phyloP scores from a whole-genome alignment of 2,888 invertebrate species.

The Seira musarum region DNA sequence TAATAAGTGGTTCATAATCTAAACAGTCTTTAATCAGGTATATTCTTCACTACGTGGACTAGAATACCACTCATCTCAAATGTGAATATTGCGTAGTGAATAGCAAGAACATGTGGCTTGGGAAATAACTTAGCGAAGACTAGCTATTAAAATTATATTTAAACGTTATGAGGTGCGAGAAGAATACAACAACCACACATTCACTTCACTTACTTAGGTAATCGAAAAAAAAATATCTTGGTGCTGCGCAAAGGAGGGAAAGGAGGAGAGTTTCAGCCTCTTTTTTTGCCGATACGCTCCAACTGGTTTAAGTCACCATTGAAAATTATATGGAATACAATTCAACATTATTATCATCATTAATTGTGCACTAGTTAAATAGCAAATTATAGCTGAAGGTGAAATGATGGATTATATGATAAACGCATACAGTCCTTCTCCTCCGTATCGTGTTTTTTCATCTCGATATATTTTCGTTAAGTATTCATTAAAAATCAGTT shows the following conservation, averaged over 20 bases:
- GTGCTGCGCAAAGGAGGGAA: not conserved
- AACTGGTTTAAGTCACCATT: constrained; percentile 53
- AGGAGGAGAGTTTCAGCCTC: constrained; percentile 31
- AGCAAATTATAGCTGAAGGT: constrained; percentile 54
- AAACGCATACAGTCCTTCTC: no score
- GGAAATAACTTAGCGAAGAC: no score
- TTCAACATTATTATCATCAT: constrained; percentile 46
- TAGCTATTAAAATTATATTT: constrained; percentile 42
- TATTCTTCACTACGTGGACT: no score
- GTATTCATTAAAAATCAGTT: no score
- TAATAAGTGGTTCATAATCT: not conserved
- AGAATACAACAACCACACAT: not conserved
- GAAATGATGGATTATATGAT: constrained; percentile 59
- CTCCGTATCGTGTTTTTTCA: no score
- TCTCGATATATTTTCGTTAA: no score
- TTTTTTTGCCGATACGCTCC: constrained; percentile 38
- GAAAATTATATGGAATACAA: constrained; percentile 37
- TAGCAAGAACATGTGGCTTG: constrained; percentile 19
- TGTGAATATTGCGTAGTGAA: not conserved
- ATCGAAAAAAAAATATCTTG: not conserved
- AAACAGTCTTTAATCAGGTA: no score
- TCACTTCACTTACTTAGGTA: constrained; percentile 11
- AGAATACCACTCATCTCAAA: no score
- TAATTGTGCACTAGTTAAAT: constrained; percentile 49
- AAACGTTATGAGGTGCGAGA: constrained; percentile 47